Conservation (phyloP, 92 coral and sea anemone species). For the Porites lobata region DNA sequence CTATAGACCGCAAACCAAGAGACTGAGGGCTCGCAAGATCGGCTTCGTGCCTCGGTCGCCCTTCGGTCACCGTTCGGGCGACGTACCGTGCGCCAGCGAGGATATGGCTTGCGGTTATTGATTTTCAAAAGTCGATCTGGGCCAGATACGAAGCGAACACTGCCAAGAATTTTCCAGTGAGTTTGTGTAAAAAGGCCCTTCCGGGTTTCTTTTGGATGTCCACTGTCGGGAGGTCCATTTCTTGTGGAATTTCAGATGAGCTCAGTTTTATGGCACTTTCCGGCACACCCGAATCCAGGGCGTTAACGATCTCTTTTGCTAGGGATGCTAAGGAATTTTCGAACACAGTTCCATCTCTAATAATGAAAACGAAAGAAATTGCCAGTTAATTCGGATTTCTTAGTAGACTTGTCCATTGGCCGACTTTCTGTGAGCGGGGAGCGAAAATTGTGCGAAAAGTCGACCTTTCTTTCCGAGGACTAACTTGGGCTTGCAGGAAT, state of each 20-base stretch:
- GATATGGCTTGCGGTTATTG: too few relatives aligned
- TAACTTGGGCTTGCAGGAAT: too few relatives aligned
- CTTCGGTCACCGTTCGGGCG: too few relatives aligned
- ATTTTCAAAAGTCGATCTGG: too few relatives aligned
- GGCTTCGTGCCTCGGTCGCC: too few relatives aligned
- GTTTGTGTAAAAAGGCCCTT: slow-evolving; percentile 81
- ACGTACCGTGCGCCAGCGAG: too few relatives aligned
- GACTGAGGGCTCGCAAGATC: too few relatives aligned
- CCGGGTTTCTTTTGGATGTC: slow-evolving; percentile 82
- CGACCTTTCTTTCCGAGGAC: too few relatives aligned
- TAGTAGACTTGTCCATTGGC: too few relatives aligned
- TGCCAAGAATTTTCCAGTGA: slow-evolving; percentile 81
- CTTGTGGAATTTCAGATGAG: slow-evolving; percentile 24
- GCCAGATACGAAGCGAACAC: slow-evolving; percentile 3
- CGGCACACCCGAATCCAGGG: slow-evolving; percentile 28
- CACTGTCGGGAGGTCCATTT: slow-evolving; percentile 26
- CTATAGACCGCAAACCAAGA: too few relatives aligned
- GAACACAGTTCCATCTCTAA: slow-evolving; percentile 65
- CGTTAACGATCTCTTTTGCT: slow-evolving; percentile 73
- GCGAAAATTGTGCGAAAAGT: too few relatives aligned
- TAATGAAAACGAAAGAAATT: background rate
- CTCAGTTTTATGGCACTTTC: slow-evolving; percentile 68
- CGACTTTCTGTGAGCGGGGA: too few relatives aligned
- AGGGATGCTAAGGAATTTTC: slow-evolving; percentile 76
- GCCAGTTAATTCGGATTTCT: background rate